These are phyloP conservation scores for Pantala flavescens DNA, from an alignment of 1,140 invertebrate genomes.

Conservation along the genomic window DNA sequence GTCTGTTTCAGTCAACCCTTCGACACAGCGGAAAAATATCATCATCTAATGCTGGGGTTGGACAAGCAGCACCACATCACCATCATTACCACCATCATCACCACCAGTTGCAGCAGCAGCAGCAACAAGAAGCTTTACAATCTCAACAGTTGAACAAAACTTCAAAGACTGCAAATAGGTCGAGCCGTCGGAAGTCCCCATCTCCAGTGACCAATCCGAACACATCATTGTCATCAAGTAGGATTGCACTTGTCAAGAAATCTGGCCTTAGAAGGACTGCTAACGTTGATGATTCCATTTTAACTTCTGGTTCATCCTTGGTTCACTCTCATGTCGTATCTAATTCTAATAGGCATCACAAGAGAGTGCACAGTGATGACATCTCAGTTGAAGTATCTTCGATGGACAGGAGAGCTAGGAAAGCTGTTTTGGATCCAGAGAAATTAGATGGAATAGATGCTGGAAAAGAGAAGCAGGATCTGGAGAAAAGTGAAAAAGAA, in stretches of 20 bases:
- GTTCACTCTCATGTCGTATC: background rate
- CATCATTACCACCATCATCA: background rate
- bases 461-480: constrained; percentile 17
- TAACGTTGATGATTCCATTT: background rate
- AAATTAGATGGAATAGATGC: background rate
- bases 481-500: constrained; percentile 14
- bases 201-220: background rate
- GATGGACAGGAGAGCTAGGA: background rate
- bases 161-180: background rate
- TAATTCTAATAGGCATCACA: background rate
- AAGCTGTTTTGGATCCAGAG: background rate
- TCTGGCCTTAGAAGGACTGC: background rate
- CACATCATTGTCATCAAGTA: background rate
- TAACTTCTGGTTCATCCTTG: background rate
- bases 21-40: background rate
- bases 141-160: background rate
- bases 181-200: background rate
- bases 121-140: background rate
- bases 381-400: background rate
- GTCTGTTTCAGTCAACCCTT: constrained; percentile 16
- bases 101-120: background rate
- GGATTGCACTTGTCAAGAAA: background rate
- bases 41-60: background rate
- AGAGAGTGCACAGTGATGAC: background rate
- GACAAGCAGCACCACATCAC: background rate